These are phyloP conservation scores for Penaeus indicus DNA, from an alignment of 1,140 invertebrate species.

Conservation along the genomic window DNA sequence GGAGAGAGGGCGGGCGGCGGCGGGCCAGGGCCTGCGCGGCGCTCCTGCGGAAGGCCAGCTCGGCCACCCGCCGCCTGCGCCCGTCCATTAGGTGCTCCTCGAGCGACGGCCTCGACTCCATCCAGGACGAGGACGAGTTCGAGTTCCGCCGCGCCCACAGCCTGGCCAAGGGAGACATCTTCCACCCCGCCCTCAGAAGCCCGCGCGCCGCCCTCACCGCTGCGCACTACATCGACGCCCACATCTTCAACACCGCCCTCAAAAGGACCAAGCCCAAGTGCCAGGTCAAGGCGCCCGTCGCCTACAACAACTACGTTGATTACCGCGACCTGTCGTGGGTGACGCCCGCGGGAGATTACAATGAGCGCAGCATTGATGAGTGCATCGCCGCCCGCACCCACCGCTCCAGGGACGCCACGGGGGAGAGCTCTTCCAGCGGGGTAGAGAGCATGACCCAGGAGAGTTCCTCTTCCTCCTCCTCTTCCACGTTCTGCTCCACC, in stretches of 20 bases:
- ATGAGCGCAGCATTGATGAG: conserved; percentile 62
- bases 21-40: conserved; percentile 47
- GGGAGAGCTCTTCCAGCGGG: conserved; percentile 51
- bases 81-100: conserved; percentile 46
- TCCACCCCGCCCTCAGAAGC: neutral
- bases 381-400: conserved; percentile 53
- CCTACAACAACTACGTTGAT: conserved; percentile 66
- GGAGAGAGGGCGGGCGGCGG: conserved; percentile 3
- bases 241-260: conserved; percentile 61
- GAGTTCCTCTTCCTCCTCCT: conserved; percentile 40
- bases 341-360: conserved; percentile 34
- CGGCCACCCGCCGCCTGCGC: conserved; percentile 27
- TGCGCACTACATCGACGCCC: conserved; percentile 48
- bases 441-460: conserved; percentile 54
- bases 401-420: neutral
- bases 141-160: conserved; percentile 29
- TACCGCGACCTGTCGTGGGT: conserved; percentile 43
- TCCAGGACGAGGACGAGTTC: conserved; percentile 56
- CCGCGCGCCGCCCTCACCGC: neutral
- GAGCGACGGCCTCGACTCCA: conserved; percentile 46
- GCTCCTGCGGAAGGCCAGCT: conserved; percentile 39
- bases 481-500: neutral
- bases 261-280: conserved; percentile 57
- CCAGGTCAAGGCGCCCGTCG: neutral
- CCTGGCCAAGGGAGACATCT: conserved; percentile 1